Base-by-base conservation (phyloP, 2,888 invertebrate species). In the Drosophila falleni region DNA sequence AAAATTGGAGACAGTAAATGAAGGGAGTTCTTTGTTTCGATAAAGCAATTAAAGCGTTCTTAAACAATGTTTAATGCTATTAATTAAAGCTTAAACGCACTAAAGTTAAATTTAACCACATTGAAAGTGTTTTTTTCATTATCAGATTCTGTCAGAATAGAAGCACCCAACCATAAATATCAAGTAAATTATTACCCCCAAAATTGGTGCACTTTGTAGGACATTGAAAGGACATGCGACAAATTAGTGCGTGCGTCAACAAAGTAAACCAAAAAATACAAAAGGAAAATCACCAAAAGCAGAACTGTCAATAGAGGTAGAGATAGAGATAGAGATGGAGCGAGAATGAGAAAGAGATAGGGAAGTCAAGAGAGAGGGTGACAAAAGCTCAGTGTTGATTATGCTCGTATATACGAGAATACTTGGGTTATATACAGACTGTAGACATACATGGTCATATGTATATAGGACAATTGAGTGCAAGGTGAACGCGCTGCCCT, bases 151-250 rank as follows among this genome's bases (percentile, higher is more conserved):
- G 49, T 66, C 66, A 50, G 11, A 61, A 61, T 62, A 15, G 54
- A 49, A 44, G 15, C 35, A n/a, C 16, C 49, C 50, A 47, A 37
- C 46, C 37, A 50, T 39, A 10, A 35, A 42, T 19, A 39, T 35
- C 26, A 42, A 26, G 15, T 67, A 56, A 62, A 62, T 67, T 62
- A 66, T 67, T 53, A 19, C 51, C 55, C 9, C 23, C 16, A 39
- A 50, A 41, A 55, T 66, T 65, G 78, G 51, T 78, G 76, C 79
- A 79, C 47, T 78, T 76, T 78, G 78, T 79, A 79, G 79, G 79
- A 76, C 78, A 79, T 42, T 74, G 76, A 79, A 79, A 79, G 79
- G 79, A 79, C 79, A 79, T 79, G 74, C 63, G 77, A 71, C 74
- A 74, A 79, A 79, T 77, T 77, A 79, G 79, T 79, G 79, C 79